Evolutionary conservation across 2,797 vertebrate genomes (phyloP), one percentile per base, ranked within the genome.

Genomic region (Urophycis tenuis): DNA sequence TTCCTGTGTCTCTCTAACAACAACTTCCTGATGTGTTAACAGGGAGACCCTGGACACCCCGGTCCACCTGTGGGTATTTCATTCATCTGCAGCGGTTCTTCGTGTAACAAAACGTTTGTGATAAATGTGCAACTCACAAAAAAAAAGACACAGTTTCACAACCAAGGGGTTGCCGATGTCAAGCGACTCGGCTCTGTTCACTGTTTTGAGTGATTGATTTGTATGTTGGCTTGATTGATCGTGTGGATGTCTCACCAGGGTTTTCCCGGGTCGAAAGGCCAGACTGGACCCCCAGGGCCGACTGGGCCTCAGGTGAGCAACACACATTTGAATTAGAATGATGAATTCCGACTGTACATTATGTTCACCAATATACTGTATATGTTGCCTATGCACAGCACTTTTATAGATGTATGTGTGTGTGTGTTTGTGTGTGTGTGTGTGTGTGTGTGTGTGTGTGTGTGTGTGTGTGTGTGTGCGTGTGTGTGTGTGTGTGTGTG

Each of bases 41-140:
- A 92, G 91, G 90, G 92, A 31, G 78, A 87, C 0, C 76, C 31
- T 60, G 92, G 91, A 8, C 32, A 0, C 72, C 74, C 84, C 69
- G 92, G 91, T 31, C 4, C 1, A 31, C 78, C 78, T 45, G 91
- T 93, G 88, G 67, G 91, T 86, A 77, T 75, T 41, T 10, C 5
- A 19, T 71, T 81, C 1, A 60, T 33, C n/a, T 45, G 7, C 53
- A 25, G 53, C 53, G 64, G 71, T 77, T n/a, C 76, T 29, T 75
- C 2, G 17, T 70, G 1, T 22, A 22, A 31, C 41, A 2, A 2
- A 32, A 5, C 34, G 19, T 2, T 53, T 39, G 6, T 74, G 29
- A 45, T 0, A 5, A 19, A 19, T 70, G 70, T 35, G 74, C 0
- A 49, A 19, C 0, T 11, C n/a, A n/a, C 3, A 72, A 35, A 45